Evolutionary conservation across 2,888 invertebrate genomes (phyloP).

Genomic region (Cheilosia variabilis): DNA sequence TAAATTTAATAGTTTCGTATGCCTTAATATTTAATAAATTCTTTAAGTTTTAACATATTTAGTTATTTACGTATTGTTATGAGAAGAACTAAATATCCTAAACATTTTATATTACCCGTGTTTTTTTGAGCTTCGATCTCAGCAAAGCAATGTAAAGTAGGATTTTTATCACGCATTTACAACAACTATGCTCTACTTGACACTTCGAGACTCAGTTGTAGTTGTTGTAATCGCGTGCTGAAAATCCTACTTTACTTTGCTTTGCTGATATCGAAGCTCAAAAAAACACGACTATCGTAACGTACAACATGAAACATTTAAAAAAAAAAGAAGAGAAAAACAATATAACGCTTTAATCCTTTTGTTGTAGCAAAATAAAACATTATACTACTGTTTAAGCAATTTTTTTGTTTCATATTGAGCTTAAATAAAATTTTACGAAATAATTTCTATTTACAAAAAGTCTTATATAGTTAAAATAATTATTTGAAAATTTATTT

Average conservation of each 20-base stretch:
- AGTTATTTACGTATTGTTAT: slow-evolving; percentile 42
- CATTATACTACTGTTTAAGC: not conserved
- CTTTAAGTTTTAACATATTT: slow-evolving; percentile 29
- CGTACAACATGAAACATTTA: slow-evolving; percentile 66
- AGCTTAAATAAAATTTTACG: slow-evolving; percentile 77
- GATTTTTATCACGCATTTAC: no score
- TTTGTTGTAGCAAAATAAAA: slow-evolving; percentile 63
- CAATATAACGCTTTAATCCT: slow-evolving; percentile 53
- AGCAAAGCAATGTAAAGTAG: no score
- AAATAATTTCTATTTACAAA: slow-evolving; percentile 69
- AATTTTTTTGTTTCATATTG: slow-evolving; percentile 49
- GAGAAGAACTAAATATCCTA: slow-evolving; percentile 40
- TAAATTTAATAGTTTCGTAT: slow-evolving; percentile 60
- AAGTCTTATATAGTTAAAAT: slow-evolving; percentile 58
- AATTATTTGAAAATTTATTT: slow-evolving; percentile 70
- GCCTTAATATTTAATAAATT: slow-evolving; percentile 63
- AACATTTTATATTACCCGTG: slow-evolving; percentile 30
- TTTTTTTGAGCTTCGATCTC: no score
- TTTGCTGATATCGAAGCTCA: no score
- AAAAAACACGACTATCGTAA: no score
- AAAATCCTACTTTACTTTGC: no score
- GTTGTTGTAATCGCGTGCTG: no score
- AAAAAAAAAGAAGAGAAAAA: not conserved
- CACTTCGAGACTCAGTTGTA: no score
- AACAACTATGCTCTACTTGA: no score